A percentile compares a stretch with the other conserved stretches of the same genome.
These are phyloP conservation scores for Notiomystis cincta DNA, from an alignment of 2,113 vertebrate genomes.

Conservation along the genomic window DNA sequence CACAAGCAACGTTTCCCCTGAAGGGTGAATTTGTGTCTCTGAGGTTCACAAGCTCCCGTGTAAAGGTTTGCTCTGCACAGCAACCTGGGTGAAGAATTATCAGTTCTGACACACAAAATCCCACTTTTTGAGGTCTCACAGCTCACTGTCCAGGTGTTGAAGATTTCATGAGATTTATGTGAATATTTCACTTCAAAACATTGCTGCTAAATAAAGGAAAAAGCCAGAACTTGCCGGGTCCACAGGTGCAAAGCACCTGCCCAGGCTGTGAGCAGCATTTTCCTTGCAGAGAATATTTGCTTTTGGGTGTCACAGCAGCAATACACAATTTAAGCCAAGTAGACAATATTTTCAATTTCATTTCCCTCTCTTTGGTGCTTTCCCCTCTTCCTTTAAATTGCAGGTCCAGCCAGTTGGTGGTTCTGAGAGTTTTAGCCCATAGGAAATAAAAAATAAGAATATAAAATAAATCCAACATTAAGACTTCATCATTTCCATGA, in stretches of 20 bases:
- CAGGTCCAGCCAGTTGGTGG: background rate
- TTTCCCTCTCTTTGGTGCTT: background rate
- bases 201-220: background rate
- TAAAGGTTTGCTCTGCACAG: background rate
- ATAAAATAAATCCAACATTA: background rate
- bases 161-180: rapidly evolving
- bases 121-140: background rate
- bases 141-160: background rate
- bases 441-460: background rate
- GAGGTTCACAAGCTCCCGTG: rapidly evolving
- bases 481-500: background rate
- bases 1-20: background rate
- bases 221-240: background rate
- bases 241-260: background rate
- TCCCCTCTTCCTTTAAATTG: background rate
- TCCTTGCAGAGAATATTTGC: background rate
- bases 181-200: background rate
- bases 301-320: background rate
- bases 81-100: background rate
- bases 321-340: background rate
- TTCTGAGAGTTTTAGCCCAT: background rate
- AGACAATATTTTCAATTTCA: background rate
- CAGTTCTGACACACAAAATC: background rate
- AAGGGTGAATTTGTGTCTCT: background rate
- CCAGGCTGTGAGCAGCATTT: background rate